Evolutionary conservation across 2,888 invertebrate genomes (phyloP).

Genomic region (Callyntrura guangdongensis): DNA sequence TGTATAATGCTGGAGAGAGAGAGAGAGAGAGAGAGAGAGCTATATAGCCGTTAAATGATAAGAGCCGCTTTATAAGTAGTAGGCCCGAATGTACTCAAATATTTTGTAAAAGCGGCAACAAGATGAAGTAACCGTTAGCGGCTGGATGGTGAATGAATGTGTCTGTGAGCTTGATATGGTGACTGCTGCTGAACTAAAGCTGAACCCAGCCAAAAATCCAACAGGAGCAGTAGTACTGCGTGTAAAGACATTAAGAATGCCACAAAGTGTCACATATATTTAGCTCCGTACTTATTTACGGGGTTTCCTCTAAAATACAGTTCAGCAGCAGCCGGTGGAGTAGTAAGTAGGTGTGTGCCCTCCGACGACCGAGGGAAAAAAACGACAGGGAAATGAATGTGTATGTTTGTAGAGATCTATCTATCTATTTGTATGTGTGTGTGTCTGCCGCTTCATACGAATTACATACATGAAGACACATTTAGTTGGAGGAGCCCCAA

Average conservation of each 20-base stretch:
- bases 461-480: background rate
- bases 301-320: conserved; percentile 32
- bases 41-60: background rate
- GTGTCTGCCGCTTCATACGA: background rate
- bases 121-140: background rate
- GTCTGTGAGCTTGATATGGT: conserved; percentile 17
- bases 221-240: conserved; percentile 17
- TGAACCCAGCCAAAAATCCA: conserved; percentile 34
- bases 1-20: background rate
- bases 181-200: conserved; percentile 9
- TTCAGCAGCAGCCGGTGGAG: background rate
- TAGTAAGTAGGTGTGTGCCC: conserved; percentile 29
- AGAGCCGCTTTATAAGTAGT: background rate
- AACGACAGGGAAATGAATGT: conserved; percentile 43
- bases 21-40: background rate
- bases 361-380: background rate
- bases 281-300: conserved; percentile 54
- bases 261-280: conserved; percentile 67
- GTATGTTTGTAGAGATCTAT: conserved; percentile 38
- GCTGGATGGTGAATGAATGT: conserved; percentile 15
- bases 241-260: conserved; percentile 59
- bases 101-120: background rate
- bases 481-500: background rate
- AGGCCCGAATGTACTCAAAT: background rate
- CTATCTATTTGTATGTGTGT: background rate